Evolutionary conservation across 2,888 invertebrate genomes (phyloP), one percentile per base, ranked within the genome.

Genomic region (Prionchulus punctatus): DNA sequence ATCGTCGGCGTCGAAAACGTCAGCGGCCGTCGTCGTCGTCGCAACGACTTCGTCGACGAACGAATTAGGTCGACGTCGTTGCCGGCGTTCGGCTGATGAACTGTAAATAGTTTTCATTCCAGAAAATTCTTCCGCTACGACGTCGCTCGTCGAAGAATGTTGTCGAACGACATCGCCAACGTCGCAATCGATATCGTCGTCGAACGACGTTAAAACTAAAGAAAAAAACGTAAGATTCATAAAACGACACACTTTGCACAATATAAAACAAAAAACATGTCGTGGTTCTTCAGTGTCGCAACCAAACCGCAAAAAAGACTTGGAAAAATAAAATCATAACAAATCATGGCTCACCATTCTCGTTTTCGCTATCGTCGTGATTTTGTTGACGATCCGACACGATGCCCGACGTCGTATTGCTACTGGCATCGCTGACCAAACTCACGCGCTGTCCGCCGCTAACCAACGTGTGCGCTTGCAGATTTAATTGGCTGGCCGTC

Each of bases 381-480:
- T 88, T 89, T 71, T 90, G 89, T 56, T 89, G 88, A 63, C 89
- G 81, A 72, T 92, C 92, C 72, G 91, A 90, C 49, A 91, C 90
- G 65, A 92, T 90, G 58, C 92, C 92, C 30, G 90, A 91, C 27
- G 92, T 92, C 43, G 91, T 92, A 70, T 90, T 91, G n/a, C 90
- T 91, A 67, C 90, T 90, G 45, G 89, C 86, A 67, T 85, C 86
- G 58, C 88, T 88, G 69, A 91, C 88, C 30, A 91, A 84, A 56
- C 87, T 88, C 70, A 85, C 84, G 65, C 87, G 79, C 72, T 86
- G 86, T 72, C 86, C 85, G 60, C 77, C 81, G 47, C n/a, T 36
- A 7, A 36, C 18, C 36, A 18, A 18, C 36, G 12, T 18, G 18
- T 36, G 7, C 36, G n/a, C n/a, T n/a, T n/a, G n/a, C n/a, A n/a